Evolutionary conservation across 2,888 invertebrate genomes (phyloP), one percentile per base, ranked within the genome.

Genomic region (Scaeva pyrastri): DNA sequence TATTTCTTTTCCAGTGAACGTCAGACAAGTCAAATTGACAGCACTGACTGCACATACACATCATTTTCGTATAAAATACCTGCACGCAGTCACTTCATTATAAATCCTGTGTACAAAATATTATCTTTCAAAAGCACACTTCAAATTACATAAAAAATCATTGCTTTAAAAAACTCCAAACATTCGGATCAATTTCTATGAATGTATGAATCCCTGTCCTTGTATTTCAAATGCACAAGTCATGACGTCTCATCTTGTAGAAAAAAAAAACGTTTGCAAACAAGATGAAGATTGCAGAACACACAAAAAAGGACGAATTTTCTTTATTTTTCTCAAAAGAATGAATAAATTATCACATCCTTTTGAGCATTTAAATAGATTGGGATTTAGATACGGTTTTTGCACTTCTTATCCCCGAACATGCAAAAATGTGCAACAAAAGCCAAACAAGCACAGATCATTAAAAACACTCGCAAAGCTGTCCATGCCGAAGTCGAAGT

Each of bases 261-360:
- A 50, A 50, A 52, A 52, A 60, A 52, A 58, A 58, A 31, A 74
- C n/a, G n/a, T n/a, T n/a, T 45, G 43, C 43, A 55, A 36, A 14
- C 11, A 26, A 26, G 21, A 58, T 56, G 62, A 43, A 23, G 19
- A 52, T n/a, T n/a, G n/a, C 8, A 31, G 31, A 7, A 58, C 73
- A 21, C 23, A 10, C 26, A 39, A 36, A 41, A 14, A 14, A 31
- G 8, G 2, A 26, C 12, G 71, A 56, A 21, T 43, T 82, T 56
- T 23, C 66, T 52, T 52, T 11, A 12, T 23, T 66, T 55, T 60
- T 39, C 36, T 52, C 50, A 43, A 66, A 60, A 41, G 77, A 60
- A 83, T 70, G 82, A 83, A 83, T 83, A 83, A 78, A 68, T 83
- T 78, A 83, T 83, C 45, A 45, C 72, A 73, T 78, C 41, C 55